Evolutionary conservation across 2,113 vertebrate species (phyloP).

Genomic region (Acrocephalus kingi): DNA sequence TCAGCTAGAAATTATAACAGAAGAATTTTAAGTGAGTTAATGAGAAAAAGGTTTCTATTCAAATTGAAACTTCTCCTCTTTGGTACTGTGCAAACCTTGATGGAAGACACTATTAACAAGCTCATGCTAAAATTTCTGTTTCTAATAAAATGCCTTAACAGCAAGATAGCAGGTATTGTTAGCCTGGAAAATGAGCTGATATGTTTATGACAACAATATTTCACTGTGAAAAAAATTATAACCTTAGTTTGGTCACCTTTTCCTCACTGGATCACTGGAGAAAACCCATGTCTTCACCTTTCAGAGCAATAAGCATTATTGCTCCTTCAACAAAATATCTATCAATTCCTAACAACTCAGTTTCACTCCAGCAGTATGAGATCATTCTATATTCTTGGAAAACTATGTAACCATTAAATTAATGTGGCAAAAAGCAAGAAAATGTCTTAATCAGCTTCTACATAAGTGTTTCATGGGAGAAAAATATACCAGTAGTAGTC

Average conservation of each 20-base stretch:
- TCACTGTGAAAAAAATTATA: background rate
- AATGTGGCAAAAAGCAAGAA: slow-evolving; percentile 9
- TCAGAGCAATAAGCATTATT: background rate
- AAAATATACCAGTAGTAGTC: background rate
- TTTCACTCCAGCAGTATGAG: slow-evolving; percentile 3
- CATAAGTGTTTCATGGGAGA: background rate
- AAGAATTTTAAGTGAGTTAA: slow-evolving; percentile 21
- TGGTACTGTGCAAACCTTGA: background rate
- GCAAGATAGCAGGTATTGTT: background rate
- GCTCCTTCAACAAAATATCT: background rate
- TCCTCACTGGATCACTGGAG: background rate
- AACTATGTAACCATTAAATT: background rate
- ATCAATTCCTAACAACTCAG: background rate
- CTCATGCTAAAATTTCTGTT: background rate
- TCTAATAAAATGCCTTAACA: background rate
- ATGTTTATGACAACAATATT: background rate
- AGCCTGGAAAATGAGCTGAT: background rate
- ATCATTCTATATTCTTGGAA: background rate
- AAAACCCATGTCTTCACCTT: background rate
- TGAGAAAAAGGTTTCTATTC: slow-evolving; percentile 12
- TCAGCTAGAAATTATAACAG: slow-evolving; percentile 35
- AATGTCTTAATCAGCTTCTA: slow-evolving; percentile 15
- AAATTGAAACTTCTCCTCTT: background rate
- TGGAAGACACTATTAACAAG: background rate
- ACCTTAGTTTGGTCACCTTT: background rate